phyloP scores from a whole-genome alignment of 2,888 invertebrate species.

The Nemoura dubitans region DNA sequence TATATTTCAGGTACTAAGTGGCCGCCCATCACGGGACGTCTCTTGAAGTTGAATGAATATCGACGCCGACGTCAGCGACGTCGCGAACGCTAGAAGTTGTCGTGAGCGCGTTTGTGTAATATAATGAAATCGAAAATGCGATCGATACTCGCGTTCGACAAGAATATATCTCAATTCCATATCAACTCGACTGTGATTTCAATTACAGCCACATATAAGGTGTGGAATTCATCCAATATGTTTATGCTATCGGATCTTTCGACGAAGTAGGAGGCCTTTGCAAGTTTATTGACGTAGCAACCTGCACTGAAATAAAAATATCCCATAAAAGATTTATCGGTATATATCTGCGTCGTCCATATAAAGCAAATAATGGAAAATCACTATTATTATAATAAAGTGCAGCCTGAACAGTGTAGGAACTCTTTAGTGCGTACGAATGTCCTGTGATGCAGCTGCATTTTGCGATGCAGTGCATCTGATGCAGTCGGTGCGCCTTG shows the following conservation, averaged over 20 bases:
- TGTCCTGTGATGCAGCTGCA: not conserved
- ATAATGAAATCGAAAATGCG: not conserved
- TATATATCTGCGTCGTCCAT: not conserved
- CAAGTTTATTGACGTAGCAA: not conserved
- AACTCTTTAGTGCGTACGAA: not conserved
- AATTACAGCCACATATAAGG: not conserved
- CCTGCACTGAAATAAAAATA: not conserved
- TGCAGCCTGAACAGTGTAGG: no score
- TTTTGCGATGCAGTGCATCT: no score
- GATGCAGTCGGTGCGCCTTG: not conserved
- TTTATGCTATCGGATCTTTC: not conserved
- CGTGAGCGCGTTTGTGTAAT: not conserved
- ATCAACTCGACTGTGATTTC: not conserved
- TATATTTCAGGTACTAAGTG: not conserved
- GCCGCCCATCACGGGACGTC: not conserved
- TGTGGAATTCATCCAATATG: not conserved
- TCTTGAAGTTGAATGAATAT: no score
- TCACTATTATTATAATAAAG: not conserved
- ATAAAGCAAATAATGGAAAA: slow-evolving; percentile 4
- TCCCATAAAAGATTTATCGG: not conserved
- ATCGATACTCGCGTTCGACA: not conserved
- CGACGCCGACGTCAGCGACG: not conserved
- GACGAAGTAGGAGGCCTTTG: no score
- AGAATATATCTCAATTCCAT: slow-evolving; percentile 1
- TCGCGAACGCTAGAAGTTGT: not conserved